Percentiles rank a stretch among this genome's conserved stretches.
phyloP scores from a whole-genome alignment of 2,888 invertebrate genomes.

The Ectropis crepuscularia region DNA sequence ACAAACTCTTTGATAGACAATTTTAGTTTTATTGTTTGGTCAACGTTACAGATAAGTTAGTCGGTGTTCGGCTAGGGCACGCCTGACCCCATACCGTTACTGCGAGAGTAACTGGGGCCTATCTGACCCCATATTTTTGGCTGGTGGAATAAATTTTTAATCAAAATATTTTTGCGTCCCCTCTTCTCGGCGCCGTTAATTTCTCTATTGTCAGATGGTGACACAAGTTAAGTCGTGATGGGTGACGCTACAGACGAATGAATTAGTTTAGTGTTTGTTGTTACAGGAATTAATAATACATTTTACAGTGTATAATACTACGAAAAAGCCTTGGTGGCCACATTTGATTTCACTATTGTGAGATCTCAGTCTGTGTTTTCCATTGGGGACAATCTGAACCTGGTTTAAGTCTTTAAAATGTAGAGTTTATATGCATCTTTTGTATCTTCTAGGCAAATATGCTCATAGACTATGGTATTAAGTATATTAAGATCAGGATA shows the following conservation, averaged over 20 bases:
- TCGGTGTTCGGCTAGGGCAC: not conserved
- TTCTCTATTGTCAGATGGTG: conserved; percentile 69
- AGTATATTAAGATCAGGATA: too few species aligned
- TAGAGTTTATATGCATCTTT: too few species aligned
- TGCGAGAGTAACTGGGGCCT: conserved; percentile 45
- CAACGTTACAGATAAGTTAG: not conserved
- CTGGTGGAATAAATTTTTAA: conserved; percentile 80
- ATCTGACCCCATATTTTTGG: conserved; percentile 63
- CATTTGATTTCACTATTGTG: too few species aligned
- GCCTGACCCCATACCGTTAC: conserved; percentile 24
- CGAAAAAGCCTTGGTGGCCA: too few species aligned
- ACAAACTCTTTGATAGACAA: not conserved
- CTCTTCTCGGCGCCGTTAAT: conserved; percentile 62
- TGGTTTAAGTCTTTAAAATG: too few species aligned
- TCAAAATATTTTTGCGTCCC: conserved; percentile 79
- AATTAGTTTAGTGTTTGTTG: conserved; percentile 26
- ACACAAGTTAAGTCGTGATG: conserved; percentile 70
- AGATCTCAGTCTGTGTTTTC: too few species aligned
- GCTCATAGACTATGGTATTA: too few species aligned
- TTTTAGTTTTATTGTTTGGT: not conserved
- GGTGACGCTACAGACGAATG: conserved; percentile 54
- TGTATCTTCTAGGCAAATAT: too few species aligned
- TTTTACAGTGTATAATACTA: too few species aligned
- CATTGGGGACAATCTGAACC: too few species aligned
- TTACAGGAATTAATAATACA: not conserved